Percentiles rank a stretch among this genome's conserved stretches.
These are phyloP conservation scores for Dasyurus viverrinus DNA, from an alignment of 2,113 vertebrate genomes.

Conservation along the genomic window DNA sequence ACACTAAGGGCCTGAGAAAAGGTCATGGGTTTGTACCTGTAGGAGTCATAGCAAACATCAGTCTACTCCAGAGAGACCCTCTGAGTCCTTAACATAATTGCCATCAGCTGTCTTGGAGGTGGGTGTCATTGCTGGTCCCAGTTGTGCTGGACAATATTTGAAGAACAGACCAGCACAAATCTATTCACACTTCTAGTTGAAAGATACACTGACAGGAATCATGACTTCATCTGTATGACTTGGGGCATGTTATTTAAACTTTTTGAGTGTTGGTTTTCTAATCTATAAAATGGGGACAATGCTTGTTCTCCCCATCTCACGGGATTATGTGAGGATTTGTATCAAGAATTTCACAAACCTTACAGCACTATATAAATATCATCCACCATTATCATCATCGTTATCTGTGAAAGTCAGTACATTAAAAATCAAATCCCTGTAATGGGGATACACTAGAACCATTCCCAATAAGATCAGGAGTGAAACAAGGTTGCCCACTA, in stretches of 20 bases:
- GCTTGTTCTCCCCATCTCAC: neutral
- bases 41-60: constrained; percentile 43
- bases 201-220: neutral
- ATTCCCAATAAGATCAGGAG: no score
- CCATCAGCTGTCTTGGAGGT: constrained; percentile 25
- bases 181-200: neutral
- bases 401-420: neutral
- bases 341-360: neutral
- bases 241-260: neutral
- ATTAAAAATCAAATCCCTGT: neutral
- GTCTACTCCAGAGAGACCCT: neutral
- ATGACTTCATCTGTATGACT: neutral
- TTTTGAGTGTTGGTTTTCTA: neutral
- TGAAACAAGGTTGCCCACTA: no score
- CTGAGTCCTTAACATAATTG: neutral
- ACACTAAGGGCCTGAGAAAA: neutral
- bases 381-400: neutral
- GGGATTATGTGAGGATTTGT: neutral
- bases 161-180: neutral
- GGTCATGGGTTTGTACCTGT: neutral
- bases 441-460: no score
- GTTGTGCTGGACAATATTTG: neutral
- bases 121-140: neutral
- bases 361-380: neutral
- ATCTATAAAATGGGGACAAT: constrained; percentile 1